Conservation (phyloP, 2,113 vertebrate genomes). For the Bujurquina vittata region DNA sequence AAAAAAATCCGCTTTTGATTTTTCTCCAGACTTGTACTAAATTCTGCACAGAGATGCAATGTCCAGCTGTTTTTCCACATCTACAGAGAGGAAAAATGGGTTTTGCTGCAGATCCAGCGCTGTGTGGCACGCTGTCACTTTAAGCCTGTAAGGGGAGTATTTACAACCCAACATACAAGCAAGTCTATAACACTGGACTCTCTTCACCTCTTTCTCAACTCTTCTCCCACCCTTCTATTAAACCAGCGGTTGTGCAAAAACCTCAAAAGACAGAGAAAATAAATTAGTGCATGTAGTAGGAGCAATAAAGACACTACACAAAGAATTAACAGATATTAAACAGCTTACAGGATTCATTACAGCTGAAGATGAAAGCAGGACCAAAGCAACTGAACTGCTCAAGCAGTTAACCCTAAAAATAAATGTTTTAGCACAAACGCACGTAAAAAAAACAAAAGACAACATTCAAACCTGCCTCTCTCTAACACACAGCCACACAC, state of each 20-base stretch:
- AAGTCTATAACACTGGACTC: conserved; percentile 65
- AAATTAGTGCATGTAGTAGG: conserved; percentile 25
- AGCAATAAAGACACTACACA: conserved; percentile 28
- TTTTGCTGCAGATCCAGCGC: background rate
- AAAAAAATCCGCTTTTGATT: background rate
- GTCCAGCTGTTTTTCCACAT: background rate
- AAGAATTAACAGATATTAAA: conserved; percentile 45
- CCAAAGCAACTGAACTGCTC: background rate
- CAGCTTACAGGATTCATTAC: conserved; percentile 34
- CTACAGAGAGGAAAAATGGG: background rate
- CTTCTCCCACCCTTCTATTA: conserved; percentile 24
- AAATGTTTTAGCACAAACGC: background rate
- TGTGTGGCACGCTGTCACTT: conserved; percentile 45
- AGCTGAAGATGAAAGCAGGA: conserved; percentile 28
- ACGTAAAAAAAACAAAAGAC: background rate
- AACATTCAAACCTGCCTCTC: background rate
- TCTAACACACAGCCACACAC: background rate
- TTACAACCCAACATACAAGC: conserved; percentile 62
- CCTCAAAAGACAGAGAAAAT: conserved; percentile 32
- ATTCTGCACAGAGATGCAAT: background rate
- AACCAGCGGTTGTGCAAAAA: conserved; percentile 24
- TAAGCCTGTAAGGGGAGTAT: conserved; percentile 50
- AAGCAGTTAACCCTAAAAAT: conserved; percentile 18
- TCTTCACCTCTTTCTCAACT: conserved; percentile 43
- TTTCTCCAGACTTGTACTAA: background rate